Conservation (phyloP, 2,113 vertebrate genomes). For the Microtus oregoni region DNA sequence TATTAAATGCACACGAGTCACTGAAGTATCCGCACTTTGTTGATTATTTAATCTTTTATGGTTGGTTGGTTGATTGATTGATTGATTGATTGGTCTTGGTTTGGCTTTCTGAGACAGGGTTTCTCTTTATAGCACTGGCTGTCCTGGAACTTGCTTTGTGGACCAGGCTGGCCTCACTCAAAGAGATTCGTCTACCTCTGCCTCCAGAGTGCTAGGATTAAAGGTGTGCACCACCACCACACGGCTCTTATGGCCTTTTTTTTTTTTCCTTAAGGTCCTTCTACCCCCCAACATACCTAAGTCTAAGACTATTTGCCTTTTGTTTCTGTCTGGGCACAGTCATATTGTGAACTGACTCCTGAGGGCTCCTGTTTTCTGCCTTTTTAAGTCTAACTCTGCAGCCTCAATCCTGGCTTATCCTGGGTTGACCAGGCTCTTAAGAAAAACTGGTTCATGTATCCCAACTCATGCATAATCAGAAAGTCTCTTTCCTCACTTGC, state of each 20-base stretch:
- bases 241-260: background rate
- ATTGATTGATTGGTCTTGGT: background rate
- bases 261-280: background rate
- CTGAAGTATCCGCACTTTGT: background rate
- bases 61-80: background rate
- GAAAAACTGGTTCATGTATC: constrained; percentile 2
- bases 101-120: background rate
- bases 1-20: background rate
- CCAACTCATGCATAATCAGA: constrained; percentile 28
- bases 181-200: background rate
- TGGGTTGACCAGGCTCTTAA: background rate
- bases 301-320: background rate
- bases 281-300: background rate
- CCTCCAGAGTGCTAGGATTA: background rate
- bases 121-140: background rate
- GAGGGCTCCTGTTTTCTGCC: background rate
- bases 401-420: background rate
- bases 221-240: background rate
- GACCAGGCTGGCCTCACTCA: background rate
- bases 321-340: background rate
- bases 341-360: background rate
- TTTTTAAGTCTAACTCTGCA: background rate
- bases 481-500: constrained; percentile 52
- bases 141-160: background rate
- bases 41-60: background rate